A percentile compares a stretch with the other conserved stretches of the same genome.
Conservation (phyloP, 2,113 vertebrate species). For the Spea bombifrons region DNA sequence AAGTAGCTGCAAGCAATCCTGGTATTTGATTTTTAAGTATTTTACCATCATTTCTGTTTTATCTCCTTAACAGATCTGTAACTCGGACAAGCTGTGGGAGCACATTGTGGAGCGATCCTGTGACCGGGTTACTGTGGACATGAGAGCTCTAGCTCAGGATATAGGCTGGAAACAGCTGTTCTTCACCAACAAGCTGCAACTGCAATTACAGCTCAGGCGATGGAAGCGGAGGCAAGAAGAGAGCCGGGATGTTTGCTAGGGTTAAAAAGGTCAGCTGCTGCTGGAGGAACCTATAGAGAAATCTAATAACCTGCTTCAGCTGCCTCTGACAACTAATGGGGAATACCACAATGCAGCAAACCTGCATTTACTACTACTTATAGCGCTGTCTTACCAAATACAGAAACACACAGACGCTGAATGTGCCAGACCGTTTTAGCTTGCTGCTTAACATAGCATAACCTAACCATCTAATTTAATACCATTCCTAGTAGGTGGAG, state of each 20-base stretch:
- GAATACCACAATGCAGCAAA: too few species aligned
- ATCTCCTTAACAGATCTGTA: constrained; percentile 58
- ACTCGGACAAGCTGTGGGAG: constrained; percentile 67
- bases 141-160: constrained; percentile 57
- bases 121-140: constrained; percentile 62
- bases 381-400: too few species aligned
- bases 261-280: background rate
- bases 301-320: background rate
- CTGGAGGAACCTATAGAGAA: background rate
- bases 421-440: too few species aligned
- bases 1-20: too few species aligned
- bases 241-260: background rate
- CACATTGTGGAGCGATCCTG: constrained; percentile 55
- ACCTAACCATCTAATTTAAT: too few species aligned
- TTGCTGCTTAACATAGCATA: too few species aligned
- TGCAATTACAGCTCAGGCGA: constrained; percentile 70
- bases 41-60: background rate
- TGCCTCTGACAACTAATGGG: too few species aligned
- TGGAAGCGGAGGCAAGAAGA: constrained; percentile 52
- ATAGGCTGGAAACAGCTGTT: constrained; percentile 68
- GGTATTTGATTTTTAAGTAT: too few species aligned
- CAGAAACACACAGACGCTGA: too few species aligned
- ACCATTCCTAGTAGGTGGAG: too few species aligned
- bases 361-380: too few species aligned
- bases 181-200: constrained; percentile 70